phyloP scores from a whole-genome alignment of 1,140 invertebrate genomes.

The Caenorhabditis latens region DNA sequence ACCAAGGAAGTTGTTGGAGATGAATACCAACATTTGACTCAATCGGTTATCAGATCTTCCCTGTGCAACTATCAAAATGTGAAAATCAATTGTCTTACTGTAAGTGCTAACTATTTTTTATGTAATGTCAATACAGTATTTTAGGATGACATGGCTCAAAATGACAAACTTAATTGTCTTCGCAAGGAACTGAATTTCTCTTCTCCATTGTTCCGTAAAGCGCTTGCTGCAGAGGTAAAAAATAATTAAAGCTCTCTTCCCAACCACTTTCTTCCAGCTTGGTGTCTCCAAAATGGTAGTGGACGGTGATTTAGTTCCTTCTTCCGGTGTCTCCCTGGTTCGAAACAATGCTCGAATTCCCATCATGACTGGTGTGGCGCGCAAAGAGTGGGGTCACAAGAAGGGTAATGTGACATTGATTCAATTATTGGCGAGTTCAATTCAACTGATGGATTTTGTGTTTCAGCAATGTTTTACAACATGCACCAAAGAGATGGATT shows the following conservation, averaged over 20 bases:
- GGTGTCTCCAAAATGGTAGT: conserved; percentile 78
- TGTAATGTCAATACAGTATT: conserved; percentile 17
- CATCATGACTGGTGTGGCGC: conserved; percentile 75
- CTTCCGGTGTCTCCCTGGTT: conserved; percentile 69
- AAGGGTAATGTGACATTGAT: conserved; percentile 69
- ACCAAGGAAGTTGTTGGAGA: conserved; percentile 71
- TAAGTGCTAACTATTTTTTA: conserved; percentile 22
- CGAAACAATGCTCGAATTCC: conserved; percentile 71
- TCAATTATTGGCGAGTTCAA: neutral
- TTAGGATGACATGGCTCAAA: conserved; percentile 67
- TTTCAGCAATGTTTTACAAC: conserved; percentile 74
- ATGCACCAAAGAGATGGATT: conserved; percentile 43
- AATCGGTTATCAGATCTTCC: conserved; percentile 58
- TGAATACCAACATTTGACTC: conserved; percentile 64
- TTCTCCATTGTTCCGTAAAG: conserved; percentile 73
- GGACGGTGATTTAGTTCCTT: conserved; percentile 72
- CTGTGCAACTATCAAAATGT: conserved; percentile 75
- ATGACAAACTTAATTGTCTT: conserved; percentile 73
- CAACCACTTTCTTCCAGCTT: conserved; percentile 59
- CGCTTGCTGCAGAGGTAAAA: conserved; percentile 72
- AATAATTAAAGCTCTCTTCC: neutral
- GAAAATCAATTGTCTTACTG: conserved; percentile 64
- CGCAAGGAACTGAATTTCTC: conserved; percentile 75
- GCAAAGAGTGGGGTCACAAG: conserved; percentile 76
- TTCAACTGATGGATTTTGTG: conserved; percentile 9